Conservation (phyloP, 2,888 invertebrate species). For the Halictus ligatus region DNA sequence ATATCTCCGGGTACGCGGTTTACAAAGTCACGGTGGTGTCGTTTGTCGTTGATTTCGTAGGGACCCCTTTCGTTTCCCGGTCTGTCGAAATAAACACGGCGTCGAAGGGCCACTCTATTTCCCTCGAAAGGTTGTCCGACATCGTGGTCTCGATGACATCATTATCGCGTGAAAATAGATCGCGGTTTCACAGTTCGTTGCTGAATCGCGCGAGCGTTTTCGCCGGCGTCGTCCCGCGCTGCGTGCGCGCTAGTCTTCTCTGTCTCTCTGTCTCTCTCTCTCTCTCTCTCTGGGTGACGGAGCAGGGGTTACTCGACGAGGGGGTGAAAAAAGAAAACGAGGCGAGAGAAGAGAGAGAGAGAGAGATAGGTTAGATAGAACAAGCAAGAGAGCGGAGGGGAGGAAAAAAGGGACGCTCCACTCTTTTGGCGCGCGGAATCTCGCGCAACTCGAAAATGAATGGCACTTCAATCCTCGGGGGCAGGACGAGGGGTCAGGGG, state of each 20-base stretch:
- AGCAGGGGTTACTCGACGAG: conserved; percentile 42
- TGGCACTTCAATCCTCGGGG: conserved; percentile 74
- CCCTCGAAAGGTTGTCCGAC: not conserved
- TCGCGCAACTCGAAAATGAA: conserved; percentile 79
- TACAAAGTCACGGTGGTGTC: not conserved
- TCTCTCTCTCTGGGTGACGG: conserved; percentile 13
- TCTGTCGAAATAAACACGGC: not conserved
- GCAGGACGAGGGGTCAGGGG: conserved; percentile 54
- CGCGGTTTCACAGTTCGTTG: not conserved
- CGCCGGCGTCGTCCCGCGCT: not conserved
- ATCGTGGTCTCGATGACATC: not conserved
- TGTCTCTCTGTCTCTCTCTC: too few species aligned
- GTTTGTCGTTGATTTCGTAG: not conserved
- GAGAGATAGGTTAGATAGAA: conserved; percentile 1
- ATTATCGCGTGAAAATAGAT: not conserved
- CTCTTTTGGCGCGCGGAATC: conserved; percentile 64
- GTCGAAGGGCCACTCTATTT: not conserved
- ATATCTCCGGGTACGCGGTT: not conserved
- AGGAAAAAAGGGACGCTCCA: conserved; percentile 25
- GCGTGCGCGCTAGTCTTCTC: not conserved
- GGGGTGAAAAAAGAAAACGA: not conserved
- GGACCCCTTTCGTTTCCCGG: not conserved
- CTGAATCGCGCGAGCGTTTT: conserved; percentile 11
- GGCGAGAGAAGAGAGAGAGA: not conserved
- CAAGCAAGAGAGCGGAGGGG: conserved; percentile 2